These are phyloP conservation scores for Lycorma delicatula DNA, from an alignment of 1,140 invertebrate genomes.

Conservation along the genomic window DNA sequence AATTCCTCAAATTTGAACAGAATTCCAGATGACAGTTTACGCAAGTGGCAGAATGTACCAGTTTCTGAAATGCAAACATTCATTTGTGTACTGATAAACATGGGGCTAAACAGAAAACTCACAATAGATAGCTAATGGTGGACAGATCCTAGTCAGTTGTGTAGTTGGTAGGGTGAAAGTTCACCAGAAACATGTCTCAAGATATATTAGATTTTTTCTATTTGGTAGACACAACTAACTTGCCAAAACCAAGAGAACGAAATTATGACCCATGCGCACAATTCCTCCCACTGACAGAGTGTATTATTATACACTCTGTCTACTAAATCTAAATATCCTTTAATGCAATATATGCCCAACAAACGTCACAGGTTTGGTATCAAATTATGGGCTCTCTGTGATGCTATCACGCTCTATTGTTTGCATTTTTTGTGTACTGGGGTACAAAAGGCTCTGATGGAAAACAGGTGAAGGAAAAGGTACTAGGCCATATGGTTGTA, in stretches of 20 bases:
- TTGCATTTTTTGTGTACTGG: neutral
- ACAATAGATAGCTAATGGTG: neutral
- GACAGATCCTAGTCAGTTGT: neutral
- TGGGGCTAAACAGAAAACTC: too few relatives aligned
- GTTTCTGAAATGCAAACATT: neutral
- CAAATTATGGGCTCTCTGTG: slow-evolving; percentile 16
- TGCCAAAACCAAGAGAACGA: neutral
- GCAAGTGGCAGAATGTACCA: too few relatives aligned
- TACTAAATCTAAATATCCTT: slow-evolving; percentile 4
- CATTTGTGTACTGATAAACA: neutral
- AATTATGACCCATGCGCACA: slow-evolving; percentile 9
- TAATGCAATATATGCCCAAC: slow-evolving; percentile 16
- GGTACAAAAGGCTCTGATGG: too few relatives aligned
- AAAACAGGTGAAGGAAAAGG: neutral
- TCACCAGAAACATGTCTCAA: slow-evolving; percentile 13
- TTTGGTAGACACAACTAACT: slow-evolving; percentile 4
- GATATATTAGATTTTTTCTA: slow-evolving; percentile 15
- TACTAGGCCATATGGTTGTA: neutral
- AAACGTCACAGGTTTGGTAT: slow-evolving; percentile 19
- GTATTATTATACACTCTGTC: slow-evolving; percentile 9
- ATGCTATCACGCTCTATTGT: neutral
- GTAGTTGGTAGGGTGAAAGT: slow-evolving; percentile 10
- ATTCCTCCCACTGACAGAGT: slow-evolving; percentile 1
- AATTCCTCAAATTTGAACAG: too few relatives aligned
- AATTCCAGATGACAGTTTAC: too few relatives aligned